These are phyloP conservation scores for Megaustenia siamemsis DNA, from an alignment of 2,888 invertebrate genomes.

Conservation along the genomic window DNA sequence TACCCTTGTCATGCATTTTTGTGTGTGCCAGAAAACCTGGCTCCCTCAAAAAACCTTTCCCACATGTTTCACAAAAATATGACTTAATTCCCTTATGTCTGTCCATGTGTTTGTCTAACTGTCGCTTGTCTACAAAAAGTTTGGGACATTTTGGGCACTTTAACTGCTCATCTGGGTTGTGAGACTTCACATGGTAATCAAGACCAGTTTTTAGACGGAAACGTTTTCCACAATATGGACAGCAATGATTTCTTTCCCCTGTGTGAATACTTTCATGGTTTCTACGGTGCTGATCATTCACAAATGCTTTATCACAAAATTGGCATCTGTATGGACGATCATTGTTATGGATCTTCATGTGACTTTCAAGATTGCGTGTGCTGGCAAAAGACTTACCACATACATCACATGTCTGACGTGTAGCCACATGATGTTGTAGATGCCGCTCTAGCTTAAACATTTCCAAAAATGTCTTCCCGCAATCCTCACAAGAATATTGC, in stretches of 20 bases:
- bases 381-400: constrained; percentile 36
- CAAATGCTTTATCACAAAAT: constrained; percentile 39
- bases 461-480: constrained; percentile 26
- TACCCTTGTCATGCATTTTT: constrained; percentile 36
- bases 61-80: constrained; percentile 54
- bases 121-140: constrained; percentile 40
- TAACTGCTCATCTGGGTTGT: constrained; percentile 44
- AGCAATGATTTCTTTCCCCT: constrained; percentile 46
- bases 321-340: constrained; percentile 38
- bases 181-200: constrained; percentile 43
- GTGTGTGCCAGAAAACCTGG: constrained; percentile 39
- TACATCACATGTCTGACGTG: constrained; percentile 6
- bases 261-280: constrained; percentile 44
- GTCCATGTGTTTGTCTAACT: constrained; percentile 46
- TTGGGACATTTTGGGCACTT: constrained; percentile 47
- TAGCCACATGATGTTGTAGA: constrained; percentile 10
- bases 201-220: constrained; percentile 40
- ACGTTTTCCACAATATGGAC: constrained; percentile 43
- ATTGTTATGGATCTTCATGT: constrained; percentile 38
- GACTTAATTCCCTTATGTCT: constrained; percentile 50
- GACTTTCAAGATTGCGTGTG: constrained; percentile 22
- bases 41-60: constrained; percentile 49
- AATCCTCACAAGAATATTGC: constrained; percentile 12
- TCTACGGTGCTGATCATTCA: constrained; percentile 22
- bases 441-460: constrained; percentile 22